Base-by-base conservation (phyloP, 2,113 vertebrate genomes). In the Hiodon tergisus region DNA sequence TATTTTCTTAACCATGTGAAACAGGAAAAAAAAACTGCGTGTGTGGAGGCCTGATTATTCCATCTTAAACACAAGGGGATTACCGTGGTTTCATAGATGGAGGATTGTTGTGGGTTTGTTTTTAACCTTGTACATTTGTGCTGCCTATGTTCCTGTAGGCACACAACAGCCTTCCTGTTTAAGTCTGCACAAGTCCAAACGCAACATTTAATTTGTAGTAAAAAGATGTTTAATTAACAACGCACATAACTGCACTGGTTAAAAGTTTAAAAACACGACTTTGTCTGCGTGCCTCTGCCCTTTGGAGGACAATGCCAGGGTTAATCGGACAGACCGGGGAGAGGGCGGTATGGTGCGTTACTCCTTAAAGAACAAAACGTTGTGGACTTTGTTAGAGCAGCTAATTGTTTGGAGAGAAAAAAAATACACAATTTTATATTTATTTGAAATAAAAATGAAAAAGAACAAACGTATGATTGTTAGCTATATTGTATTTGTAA, bases 11-110 rank as follows among this genome's bases (percentile, higher is more conserved):
- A 31, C 31, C 31, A 31, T 31, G 31, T 31, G 31, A 31, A 61
- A 58, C 74, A 77, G 83, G 83, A 85, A 75, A 67, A 75, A 67
- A 59, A 67, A 48, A 58, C 65, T 51, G 55, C 57, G 85, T 89
- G 31, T 65, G 47, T 50, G 11, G 51, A 73, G 11, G 61, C 69
- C 55, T 50, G 59, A 57, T 52, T 46, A 47, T 60, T 65, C 65
- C 10, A 72, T 71, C 60, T 69, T 69, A 54, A 60, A 67, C 6
- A 16, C 13, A 53, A 17, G 3, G 14, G 14, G 14, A 6, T 61
- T 48, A 11, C 16, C 11, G 17, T 65, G 60, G 72, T 59, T 31
- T 31, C 31, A 31, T 63, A 52, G 50, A 53, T 11, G 46, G 60
- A 11, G 46, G n/a, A 65, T 57, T 71, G 54, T 55, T 2, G 5